phyloP scores from a whole-genome alignment of 2,797 vertebrate genomes.

The Prionace glauca region DNA sequence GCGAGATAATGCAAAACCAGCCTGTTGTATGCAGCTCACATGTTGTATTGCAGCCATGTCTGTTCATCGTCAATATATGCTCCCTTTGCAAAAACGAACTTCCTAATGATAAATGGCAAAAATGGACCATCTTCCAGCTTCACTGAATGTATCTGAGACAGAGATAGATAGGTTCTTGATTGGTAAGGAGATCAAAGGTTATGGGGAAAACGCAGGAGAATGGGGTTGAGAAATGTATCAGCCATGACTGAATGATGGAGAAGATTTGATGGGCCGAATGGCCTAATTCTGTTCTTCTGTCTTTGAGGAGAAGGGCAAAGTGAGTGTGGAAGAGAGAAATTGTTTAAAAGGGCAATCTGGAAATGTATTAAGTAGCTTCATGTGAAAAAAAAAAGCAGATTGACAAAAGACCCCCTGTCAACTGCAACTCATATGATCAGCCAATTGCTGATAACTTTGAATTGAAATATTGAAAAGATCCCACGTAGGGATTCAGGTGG shows the following conservation, averaged over 20 bases:
- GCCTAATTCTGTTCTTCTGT: too few relatives aligned
- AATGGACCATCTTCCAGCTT: background rate
- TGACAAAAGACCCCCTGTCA: background rate
- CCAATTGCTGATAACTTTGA: background rate
- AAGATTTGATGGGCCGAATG: too few relatives aligned
- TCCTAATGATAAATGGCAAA: background rate
- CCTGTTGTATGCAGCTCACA: background rate
- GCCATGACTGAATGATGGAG: too few relatives aligned
- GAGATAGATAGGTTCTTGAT: too few relatives aligned
- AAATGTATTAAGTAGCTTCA: background rate
- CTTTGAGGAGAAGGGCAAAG: too few relatives aligned
- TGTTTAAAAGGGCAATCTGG: background rate
- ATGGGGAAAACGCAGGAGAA: too few relatives aligned
- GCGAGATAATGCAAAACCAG: background rate
- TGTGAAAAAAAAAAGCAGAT: constrained; percentile 8
- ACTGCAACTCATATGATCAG: background rate
- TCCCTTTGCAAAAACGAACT: background rate
- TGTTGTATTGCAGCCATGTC: background rate
- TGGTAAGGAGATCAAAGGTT: too few relatives aligned
- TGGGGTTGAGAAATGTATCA: too few relatives aligned
- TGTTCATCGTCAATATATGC: background rate
- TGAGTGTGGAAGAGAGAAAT: background rate
- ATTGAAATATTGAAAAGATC: background rate
- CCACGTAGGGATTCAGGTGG: background rate
- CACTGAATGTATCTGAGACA: background rate